phyloP scores from a whole-genome alignment of 2,888 invertebrate genomes.

The Agrochola circellaris region DNA sequence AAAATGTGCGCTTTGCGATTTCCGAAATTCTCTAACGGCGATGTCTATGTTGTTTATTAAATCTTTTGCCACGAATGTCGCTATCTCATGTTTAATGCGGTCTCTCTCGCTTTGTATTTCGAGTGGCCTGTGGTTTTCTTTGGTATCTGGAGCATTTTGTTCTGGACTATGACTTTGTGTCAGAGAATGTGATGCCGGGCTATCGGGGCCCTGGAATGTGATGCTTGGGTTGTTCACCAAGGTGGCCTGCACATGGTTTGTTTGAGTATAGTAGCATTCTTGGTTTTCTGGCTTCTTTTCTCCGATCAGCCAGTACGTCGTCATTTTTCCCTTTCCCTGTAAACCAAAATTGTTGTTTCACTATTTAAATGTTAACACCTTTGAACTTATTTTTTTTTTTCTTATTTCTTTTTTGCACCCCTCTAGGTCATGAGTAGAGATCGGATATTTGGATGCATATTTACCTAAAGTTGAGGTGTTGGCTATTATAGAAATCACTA shows the following conservation, averaged over 20 bases:
- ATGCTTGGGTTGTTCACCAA: constrained; percentile 84
- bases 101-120: constrained; percentile 84
- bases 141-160: constrained; percentile 72
- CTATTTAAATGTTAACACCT: not conserved
- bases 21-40: constrained; percentile 84
- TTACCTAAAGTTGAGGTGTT: too few species aligned
- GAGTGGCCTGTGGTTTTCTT: constrained; percentile 75
- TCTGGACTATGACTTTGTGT: constrained; percentile 85
- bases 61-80: constrained; percentile 87
- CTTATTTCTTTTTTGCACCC: too few species aligned
- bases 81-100: constrained; percentile 87
- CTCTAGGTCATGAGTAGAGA: too few species aligned
- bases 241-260: constrained; percentile 71
- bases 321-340: constrained; percentile 97
- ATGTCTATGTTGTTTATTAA: constrained; percentile 86
- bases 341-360: constrained; percentile 62
- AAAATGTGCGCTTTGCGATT: constrained; percentile 85
- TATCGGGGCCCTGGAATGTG: constrained; percentile 88
- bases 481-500: too few species aligned
- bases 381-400: too few species aligned
- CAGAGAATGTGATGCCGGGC: constrained; percentile 85
- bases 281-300: constrained; percentile 88
- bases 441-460: too few species aligned
- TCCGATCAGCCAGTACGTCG: constrained; percentile 96
- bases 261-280: constrained; percentile 68